Conservation (phyloP, 2,888 invertebrate species). For the Sesia bembeciformis region DNA sequence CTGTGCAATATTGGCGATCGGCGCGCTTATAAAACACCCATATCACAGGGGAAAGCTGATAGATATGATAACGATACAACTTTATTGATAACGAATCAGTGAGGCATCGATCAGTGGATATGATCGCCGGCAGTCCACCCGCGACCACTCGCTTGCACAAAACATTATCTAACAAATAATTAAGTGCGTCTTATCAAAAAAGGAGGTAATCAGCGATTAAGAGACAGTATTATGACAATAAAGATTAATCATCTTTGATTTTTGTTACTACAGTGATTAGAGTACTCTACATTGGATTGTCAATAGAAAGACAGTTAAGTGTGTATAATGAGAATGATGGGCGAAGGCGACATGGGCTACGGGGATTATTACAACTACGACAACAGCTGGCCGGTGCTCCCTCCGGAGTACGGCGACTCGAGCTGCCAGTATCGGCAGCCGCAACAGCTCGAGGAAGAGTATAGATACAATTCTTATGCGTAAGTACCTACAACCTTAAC, state of each 20-base stretch:
- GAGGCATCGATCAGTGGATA: constrained; percentile 68
- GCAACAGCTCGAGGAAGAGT: constrained; percentile 76
- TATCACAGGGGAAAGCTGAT: constrained; percentile 68
- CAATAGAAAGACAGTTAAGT: background rate
- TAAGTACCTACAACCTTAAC: constrained; percentile 44
- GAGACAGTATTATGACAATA: constrained; percentile 26
- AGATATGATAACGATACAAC: constrained; percentile 71
- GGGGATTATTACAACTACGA: constrained; percentile 76
- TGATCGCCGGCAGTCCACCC: constrained; percentile 36
- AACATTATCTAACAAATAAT: background rate
- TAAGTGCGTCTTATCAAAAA: background rate
- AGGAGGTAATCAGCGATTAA: constrained; percentile 15
- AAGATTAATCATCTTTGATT: background rate
- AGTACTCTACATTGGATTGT: background rate
- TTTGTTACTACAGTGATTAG: constrained; percentile 10
- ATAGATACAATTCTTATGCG: constrained; percentile 76
- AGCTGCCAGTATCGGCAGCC: constrained; percentile 49
- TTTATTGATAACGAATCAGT: constrained; percentile 64
- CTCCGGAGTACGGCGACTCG: constrained; percentile 79
- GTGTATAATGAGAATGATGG: constrained; percentile 68
- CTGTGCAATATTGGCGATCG: constrained; percentile 40
- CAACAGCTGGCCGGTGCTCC: constrained; percentile 80
- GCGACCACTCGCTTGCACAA: constrained; percentile 9
- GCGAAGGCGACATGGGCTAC: constrained; percentile 68
- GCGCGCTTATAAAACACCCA: constrained; percentile 59